Evolutionary conservation across 1,140 invertebrate genomes (phyloP), one percentile per base, ranked within the genome.

Genomic region (Chymomyza costata): DNA sequence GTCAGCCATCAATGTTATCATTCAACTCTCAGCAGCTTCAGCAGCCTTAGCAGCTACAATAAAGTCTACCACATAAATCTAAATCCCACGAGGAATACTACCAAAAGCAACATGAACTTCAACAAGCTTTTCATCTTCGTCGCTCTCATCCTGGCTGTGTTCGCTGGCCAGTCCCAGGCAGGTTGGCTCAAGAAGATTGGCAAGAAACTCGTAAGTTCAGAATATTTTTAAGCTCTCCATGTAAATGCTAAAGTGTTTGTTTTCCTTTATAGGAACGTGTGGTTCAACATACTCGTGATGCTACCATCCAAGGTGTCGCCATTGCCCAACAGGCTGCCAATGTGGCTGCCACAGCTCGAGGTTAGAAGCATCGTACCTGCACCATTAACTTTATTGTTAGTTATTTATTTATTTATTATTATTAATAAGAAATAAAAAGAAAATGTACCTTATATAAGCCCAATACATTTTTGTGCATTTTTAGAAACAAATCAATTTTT

Each of bases 271-370:
- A 78, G 71, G 71, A 78, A 43, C 65, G 64, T 10, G 50, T 74
- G 43, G 71, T 62, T 3, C 69, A 78, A 19, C 61, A 68, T 41
- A 69, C 66, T 21, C 45, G 71, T 3, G 71, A 78, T 66, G 71
- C 69, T 28, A 63, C 62, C 8, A 74, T 78, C n/a, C 70, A 78
- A 35, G 50, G 39, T 2, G 17, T 78, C 41, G 71, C 39, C 15
- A 43, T 78, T 5, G 71, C 71, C 10, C 71, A 78, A 31, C 65
- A 74, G 14, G 69, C 69, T 3, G 71, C 71, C 1, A 78, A 78
- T 74, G 71, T 78, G 0, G 68, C 69, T 7, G 71, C 71, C 1
- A 78, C 71, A 1, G 60, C 55, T 0, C 35, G 54, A 8, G 71
- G 68, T 13, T 70, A 16, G 64, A 2, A n/a, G 10, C 21, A 25